Percentiles rank a stretch among this genome's conserved stretches.
Conservation (phyloP, 2,797 vertebrate species). For the Mallotus villosus region DNA sequence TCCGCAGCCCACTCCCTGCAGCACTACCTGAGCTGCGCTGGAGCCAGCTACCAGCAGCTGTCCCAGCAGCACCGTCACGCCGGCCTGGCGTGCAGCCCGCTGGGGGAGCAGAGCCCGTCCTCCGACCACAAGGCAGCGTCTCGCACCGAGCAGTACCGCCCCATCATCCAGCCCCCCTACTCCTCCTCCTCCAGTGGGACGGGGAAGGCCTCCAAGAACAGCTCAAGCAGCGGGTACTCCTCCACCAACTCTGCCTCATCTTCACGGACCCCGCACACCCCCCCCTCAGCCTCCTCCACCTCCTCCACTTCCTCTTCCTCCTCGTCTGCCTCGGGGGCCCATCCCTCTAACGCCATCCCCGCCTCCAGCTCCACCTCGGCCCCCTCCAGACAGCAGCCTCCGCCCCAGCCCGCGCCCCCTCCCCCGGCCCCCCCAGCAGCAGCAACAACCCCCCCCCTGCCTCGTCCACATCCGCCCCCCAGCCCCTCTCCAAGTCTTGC, state of each 20-base stretch:
- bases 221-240: slow-evolving; percentile 85
- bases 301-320: slow-evolving; percentile 82
- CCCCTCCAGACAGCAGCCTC: slow-evolving; percentile 80
- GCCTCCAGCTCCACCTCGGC: slow-evolving; percentile 77
- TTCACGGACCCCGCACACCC: slow-evolving; percentile 82
- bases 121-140: slow-evolving; percentile 71
- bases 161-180: slow-evolving; percentile 89
- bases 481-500: slow-evolving; percentile 75
- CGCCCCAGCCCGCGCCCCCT: slow-evolving; percentile 78
- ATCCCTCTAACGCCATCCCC: slow-evolving; percentile 55
- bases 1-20: slow-evolving; percentile 88
- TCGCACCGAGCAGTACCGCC: slow-evolving; percentile 82
- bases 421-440: slow-evolving; percentile 73
- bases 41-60: slow-evolving; percentile 87
- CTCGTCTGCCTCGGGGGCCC: slow-evolving; percentile 83
- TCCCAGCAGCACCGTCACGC: slow-evolving; percentile 82
- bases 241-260: slow-evolving; percentile 79
- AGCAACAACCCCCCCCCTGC: slow-evolving; percentile 71
- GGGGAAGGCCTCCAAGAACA: slow-evolving; percentile 78
- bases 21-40: slow-evolving; percentile 93
- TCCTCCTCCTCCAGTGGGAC: slow-evolving; percentile 73
- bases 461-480: slow-evolving; percentile 70
- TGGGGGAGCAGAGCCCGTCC: slow-evolving; percentile 88
- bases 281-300: slow-evolving; percentile 79
- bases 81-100: slow-evolving; percentile 87